phyloP scores from a whole-genome alignment of 2,797 vertebrate species.

The Pseudopleuronectes americanus region DNA sequence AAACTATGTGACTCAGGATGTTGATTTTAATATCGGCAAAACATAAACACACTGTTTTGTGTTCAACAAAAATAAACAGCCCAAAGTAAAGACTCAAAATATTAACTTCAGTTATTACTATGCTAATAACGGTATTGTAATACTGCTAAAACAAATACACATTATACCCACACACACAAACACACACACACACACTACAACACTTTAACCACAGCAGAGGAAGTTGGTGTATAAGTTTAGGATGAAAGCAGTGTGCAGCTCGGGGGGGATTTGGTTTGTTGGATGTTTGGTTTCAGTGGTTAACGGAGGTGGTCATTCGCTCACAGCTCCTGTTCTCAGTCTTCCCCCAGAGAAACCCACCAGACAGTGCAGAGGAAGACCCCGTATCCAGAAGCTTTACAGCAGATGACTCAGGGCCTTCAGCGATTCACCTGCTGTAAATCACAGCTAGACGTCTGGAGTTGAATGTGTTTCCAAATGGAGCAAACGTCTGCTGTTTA shows the following conservation, averaged over 20 bases:
- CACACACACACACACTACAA: slow-evolving; percentile 4
- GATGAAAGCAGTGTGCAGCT: not conserved
- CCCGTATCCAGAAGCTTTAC: not conserved
- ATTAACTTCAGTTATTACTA: too few species aligned
- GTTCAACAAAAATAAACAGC: too few species aligned
- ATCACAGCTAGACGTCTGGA: not conserved
- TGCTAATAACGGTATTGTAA: too few species aligned
- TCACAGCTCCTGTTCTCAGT: not conserved
- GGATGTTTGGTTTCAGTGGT: slow-evolving; percentile 45
- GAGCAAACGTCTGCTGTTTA: not conserved
- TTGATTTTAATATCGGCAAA: too few species aligned
- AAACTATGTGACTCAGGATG: too few species aligned
- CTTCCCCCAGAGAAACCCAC: not conserved
- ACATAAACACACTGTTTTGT: too few species aligned
- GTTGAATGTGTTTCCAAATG: not conserved
- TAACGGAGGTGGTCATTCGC: not conserved
- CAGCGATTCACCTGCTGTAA: not conserved
- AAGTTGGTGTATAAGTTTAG: slow-evolving; percentile 44
- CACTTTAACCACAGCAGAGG: slow-evolving; percentile 58
- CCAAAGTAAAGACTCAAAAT: too few species aligned
- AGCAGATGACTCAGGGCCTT: slow-evolving; percentile 11
- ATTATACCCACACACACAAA: slow-evolving; percentile 1
- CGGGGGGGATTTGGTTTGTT: not conserved
- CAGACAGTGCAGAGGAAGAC: slow-evolving; percentile 3
- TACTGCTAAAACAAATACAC: not conserved